A percentile compares a stretch with the other conserved stretches of the same genome.
phyloP scores from a whole-genome alignment of 1,140 invertebrate species.

The Littorina saxatilis region DNA sequence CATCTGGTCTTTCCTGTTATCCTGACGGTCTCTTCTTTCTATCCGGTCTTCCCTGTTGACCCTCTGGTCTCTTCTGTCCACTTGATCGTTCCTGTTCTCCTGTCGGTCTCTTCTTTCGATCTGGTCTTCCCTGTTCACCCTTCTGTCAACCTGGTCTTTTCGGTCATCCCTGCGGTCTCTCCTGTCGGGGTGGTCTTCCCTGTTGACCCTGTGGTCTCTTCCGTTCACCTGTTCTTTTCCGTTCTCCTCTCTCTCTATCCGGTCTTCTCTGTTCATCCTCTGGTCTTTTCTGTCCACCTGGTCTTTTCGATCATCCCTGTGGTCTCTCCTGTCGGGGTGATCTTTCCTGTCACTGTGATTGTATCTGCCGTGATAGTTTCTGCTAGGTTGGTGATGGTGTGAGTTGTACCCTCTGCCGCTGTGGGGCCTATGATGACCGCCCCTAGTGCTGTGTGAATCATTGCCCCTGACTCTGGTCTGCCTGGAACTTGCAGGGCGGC shows the following conservation, averaged over 20 bases:
- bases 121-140: not conserved
- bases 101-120: not conserved
- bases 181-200: not conserved
- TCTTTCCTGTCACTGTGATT: not conserved
- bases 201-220: no score
- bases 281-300: not conserved
- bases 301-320: not conserved
- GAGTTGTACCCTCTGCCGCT: not conserved
- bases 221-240: not conserved
- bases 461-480: not conserved
- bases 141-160: not conserved
- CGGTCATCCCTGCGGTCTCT: not conserved
- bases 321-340: not conserved
- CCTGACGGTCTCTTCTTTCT: not conserved
- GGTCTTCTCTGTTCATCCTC: not conserved
- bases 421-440: no score
- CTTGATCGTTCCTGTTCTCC: not conserved
- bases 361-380: not conserved
- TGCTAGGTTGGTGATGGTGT: not conserved
- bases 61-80: no score
- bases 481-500: no score
- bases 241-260: not conserved
- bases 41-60: not conserved
- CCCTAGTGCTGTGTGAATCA: not conserved
- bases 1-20: not conserved